Conservation (phyloP, 2,888 invertebrate genomes). For the Callyntrura guangdongensis region DNA sequence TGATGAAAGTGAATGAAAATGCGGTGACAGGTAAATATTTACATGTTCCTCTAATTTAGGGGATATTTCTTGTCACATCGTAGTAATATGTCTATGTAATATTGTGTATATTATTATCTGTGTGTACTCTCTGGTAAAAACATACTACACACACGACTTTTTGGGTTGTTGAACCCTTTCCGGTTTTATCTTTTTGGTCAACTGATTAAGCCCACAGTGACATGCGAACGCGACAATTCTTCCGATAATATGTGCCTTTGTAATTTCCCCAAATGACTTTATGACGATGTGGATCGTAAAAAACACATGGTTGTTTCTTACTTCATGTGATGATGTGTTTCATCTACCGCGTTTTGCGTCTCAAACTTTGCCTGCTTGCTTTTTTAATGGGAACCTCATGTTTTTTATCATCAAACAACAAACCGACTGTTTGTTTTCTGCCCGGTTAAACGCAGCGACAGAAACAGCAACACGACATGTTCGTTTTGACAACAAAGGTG, state of each 20-base stretch:
- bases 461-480: slow-evolving; percentile 17
- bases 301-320: neutral
- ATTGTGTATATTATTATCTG: too few relatives aligned
- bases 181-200: slow-evolving; percentile 8
- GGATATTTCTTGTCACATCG: neutral
- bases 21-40: slow-evolving; percentile 10
- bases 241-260: too few relatives aligned
- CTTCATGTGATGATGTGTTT: neutral
- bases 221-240: neutral
- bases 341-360: neutral
- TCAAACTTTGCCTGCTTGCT: neutral
- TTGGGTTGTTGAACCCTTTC: slow-evolving; percentile 33
- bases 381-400: neutral
- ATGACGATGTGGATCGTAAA: neutral
- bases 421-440: neutral
- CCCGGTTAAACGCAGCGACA: neutral
- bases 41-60: slow-evolving; percentile 14
- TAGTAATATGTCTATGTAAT: neutral
- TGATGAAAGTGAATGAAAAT: neutral
- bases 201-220: slow-evolving; percentile 23
- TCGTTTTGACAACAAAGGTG: slow-evolving; percentile 34
- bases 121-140: too few relatives aligned
- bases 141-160: neutral
- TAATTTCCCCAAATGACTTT: too few relatives aligned
- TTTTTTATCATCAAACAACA: neutral